Evolutionary conservation across 2,888 invertebrate species (phyloP), one percentile per base, ranked within the genome.

Genomic region (Ochropleura leucogaster): DNA sequence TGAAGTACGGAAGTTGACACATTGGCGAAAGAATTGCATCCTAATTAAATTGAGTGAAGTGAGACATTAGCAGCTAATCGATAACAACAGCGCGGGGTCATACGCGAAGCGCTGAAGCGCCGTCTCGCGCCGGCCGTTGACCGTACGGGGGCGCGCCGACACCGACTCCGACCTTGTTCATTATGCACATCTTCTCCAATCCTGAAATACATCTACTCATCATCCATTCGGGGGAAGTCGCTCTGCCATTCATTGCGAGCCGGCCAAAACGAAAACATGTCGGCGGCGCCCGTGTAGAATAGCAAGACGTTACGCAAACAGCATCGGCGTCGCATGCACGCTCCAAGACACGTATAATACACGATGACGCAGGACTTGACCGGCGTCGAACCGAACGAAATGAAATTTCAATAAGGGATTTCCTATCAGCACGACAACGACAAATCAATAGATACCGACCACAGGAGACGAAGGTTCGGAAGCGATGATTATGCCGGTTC

Each of bases 401-500:
- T 75, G 74, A 81, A 85, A 84, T 87, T 86, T 86, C 72, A 83
- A 84, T 85, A 86, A 85, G 72, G 74, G 77, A 80, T 78, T 81
- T 72, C 67, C 75, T 74, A 80, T 74, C 72, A 73, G 47, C 55
- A 59, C 68, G 65, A 69, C 74, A 64, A 76, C 60, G 71, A 70
- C 73, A 68, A 88, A 90, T 89, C 87, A 86, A 89, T 89, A 83
- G 82, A 74, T 92, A 95, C 96, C 84, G 91, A 96, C 96, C 96
- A 89, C 96, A 96, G 44, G 96, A 93, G 88, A 96, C 96, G 92
- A 96, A 96, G 86, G 96, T 96, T 87, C 96, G 94, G 90, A 96
- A 96, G 81, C 97, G 96, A 89, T 97, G 97, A 89, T 97, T 97
- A 93, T 97, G 97, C 91, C 95, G 93, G 88, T 91, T 88, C 87